phyloP scores from a whole-genome alignment of 1,140 invertebrate species.

The Drosophila carrolli region DNA sequence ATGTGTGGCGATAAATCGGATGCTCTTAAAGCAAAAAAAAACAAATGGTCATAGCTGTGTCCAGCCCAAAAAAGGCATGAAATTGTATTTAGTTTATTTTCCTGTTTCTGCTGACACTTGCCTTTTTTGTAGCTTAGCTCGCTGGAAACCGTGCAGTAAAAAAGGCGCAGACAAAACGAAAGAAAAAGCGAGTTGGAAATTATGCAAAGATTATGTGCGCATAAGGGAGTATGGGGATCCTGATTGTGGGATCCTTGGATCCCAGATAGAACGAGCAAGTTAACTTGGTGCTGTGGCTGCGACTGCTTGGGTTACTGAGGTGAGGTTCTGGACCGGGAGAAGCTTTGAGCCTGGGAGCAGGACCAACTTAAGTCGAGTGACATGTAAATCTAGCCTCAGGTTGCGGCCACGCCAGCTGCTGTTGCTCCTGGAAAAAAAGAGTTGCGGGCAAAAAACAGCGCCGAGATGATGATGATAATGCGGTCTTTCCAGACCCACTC shows the following conservation, averaged over 20 bases:
- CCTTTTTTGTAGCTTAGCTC: slow-evolving; percentile 53
- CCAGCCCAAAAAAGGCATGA: slow-evolving; percentile 35
- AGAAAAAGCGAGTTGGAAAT: slow-evolving; percentile 58
- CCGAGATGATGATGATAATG: slow-evolving; percentile 50
- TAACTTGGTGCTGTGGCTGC: slow-evolving; percentile 51
- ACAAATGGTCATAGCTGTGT: slow-evolving; percentile 27
- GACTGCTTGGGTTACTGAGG: slow-evolving; percentile 38
- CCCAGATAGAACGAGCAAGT: slow-evolving; percentile 31
- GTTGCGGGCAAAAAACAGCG: slow-evolving; percentile 58
- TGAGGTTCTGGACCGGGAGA: slow-evolving; percentile 43
- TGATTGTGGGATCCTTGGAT: slow-evolving; percentile 19
- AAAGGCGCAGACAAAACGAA: slow-evolving; percentile 11
- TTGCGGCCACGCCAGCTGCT: slow-evolving; percentile 65
- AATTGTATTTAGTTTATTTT: slow-evolving; percentile 51
- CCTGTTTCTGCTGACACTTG: slow-evolving; percentile 71
- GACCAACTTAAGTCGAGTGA: slow-evolving; percentile 71
- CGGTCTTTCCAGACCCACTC: slow-evolving; percentile 31
- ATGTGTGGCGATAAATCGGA: slow-evolving; percentile 40
- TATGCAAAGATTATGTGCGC: slow-evolving; percentile 80
- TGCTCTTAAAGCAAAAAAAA: slow-evolving; percentile 13
- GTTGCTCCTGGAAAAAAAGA: slow-evolving; percentile 67
- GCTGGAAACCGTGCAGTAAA: slow-evolving; percentile 26
- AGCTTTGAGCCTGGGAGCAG: slow-evolving; percentile 10
- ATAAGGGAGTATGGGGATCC: slow-evolving; percentile 30
- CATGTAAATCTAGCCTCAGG: slow-evolving; percentile 77